phyloP scores from a whole-genome alignment of 2,797 vertebrate genomes.

The Atherinosoma microstoma region DNA sequence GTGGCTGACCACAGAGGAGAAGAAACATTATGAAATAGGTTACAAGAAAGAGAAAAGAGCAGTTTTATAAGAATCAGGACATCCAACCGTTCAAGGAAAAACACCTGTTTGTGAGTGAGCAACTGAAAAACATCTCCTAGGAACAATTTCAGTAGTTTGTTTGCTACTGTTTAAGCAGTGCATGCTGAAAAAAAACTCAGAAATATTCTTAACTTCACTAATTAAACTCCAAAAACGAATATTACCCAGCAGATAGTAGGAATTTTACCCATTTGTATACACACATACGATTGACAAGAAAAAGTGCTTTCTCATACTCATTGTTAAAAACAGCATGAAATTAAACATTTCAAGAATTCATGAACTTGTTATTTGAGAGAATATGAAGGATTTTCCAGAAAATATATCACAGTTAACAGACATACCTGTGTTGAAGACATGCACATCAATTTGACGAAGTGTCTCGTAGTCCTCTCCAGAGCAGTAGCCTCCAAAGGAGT shows the following conservation, averaged over 20 bases:
- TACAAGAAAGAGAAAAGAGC: conserved; percentile 12
- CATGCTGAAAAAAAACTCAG: conserved; percentile 6
- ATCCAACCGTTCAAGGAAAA: conserved; percentile 21
- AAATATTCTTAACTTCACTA: background rate
- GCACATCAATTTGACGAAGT: conserved; percentile 97
- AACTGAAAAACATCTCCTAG: conserved; percentile 38
- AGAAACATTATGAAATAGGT: conserved; percentile 35
- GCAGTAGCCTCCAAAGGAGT: conserved; percentile 98
- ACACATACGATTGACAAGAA: background rate
- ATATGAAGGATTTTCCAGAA: background rate
- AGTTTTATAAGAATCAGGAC: conserved; percentile 23
- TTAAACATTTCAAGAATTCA: background rate
- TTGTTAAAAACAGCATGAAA: background rate
- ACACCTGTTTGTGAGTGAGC: conserved; percentile 56
- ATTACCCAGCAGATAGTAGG: background rate
- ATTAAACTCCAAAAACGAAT: conserved; percentile 14
- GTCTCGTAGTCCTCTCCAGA: conserved; percentile 99
- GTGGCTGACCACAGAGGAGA: conserved; percentile 52
- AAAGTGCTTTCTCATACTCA: background rate
- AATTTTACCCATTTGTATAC: background rate
- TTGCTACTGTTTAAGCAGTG: conserved; percentile 11
- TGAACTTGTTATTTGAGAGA: background rate
- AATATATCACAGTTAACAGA: background rate
- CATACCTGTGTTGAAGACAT: conserved; percentile 95
- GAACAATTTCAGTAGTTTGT: conserved; percentile 21